Evolutionary conservation across 2,113 vertebrate species (phyloP), one percentile per base, ranked within the genome.

Genomic region (Ptilorrhoa leucosticta): DNA sequence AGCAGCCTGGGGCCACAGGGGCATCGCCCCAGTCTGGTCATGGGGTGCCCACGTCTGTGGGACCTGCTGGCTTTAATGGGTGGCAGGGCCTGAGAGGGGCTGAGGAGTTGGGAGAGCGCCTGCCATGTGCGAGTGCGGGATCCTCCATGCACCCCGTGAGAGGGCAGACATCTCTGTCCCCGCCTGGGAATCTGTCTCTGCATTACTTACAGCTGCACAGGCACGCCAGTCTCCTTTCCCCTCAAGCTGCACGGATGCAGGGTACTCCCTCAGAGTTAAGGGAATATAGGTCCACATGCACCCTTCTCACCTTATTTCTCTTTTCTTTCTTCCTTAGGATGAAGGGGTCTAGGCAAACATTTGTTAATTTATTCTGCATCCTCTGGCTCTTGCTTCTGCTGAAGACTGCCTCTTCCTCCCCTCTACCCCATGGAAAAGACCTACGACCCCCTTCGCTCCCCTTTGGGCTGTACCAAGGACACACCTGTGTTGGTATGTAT

Each of bases 401-500:
- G 88, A 95, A 84, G 56, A 69, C 71, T 31, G 12, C 40, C 23
- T 94, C 81, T 15, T 73, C 56, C 16, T 70, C 76, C 35, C 73
- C 89, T 72, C 54, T 90, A 9, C 83, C 83, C 10, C 19, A 0
- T 28, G 78, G 45, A 73, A 53, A 33, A 1, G 22, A 78, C 10
- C 71, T 40, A 37, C 16, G 10, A 17, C 13, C 58, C 21, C 13
- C 90, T 82, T 45, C 4, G 0, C 86, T 92, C n/a, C 13, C 57
- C 53, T 51, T 35, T 1, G 50, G 75, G 69, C 69, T 57, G 64
- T 57, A 93, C 48, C 61, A 58, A 8, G 69, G 93, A 75, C 89
- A 94, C 16, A 42, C 24, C 72, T 98, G 98, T 5, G 7, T 97
- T 8, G 98, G 98, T 98, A 98, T 1, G 98, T 98, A 93, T 56